Conservation (phyloP, 2,113 vertebrate species). For the Smithornis capensis region DNA sequence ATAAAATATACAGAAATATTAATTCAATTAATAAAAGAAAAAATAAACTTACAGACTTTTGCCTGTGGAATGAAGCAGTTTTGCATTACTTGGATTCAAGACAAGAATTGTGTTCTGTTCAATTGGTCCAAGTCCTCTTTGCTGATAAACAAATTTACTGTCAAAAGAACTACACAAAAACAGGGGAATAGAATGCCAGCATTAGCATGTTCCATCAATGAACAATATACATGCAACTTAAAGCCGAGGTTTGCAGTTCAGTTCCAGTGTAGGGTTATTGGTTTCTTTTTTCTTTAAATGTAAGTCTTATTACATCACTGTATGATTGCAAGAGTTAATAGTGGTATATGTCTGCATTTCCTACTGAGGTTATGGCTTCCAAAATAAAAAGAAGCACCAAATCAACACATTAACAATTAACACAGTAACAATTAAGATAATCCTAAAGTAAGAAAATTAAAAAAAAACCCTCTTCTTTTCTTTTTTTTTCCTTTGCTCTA, state of each 20-base stretch:
- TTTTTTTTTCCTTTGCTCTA: not conserved
- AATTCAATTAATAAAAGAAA: not conserved
- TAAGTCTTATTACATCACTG: not conserved
- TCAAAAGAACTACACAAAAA: conserved; percentile 86
- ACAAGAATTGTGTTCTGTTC: conserved; percentile 91
- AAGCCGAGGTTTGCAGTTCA: not conserved
- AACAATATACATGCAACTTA: not conserved
- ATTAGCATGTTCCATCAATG: not conserved
- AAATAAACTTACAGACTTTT: conserved; percentile 84
- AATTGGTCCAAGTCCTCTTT: conserved; percentile 88
- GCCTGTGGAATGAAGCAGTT: conserved; percentile 83
- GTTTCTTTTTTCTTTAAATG: not conserved
- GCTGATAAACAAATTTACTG: conserved; percentile 83
- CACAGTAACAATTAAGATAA: not conserved
- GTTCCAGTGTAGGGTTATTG: not conserved
- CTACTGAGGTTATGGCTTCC: not conserved
- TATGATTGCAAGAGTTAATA: not conserved
- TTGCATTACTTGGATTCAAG: conserved; percentile 81
- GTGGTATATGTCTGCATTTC: not conserved
- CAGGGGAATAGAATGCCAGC: conserved; percentile 16
- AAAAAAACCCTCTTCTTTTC: fast-evolving
- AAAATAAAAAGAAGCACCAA: not conserved
- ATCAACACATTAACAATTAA: too few species aligned
- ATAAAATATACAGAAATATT: not conserved
- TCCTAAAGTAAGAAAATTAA: not conserved